Conservation (phyloP, 2,113 vertebrate genomes). For the Percopsis transmontana region DNA sequence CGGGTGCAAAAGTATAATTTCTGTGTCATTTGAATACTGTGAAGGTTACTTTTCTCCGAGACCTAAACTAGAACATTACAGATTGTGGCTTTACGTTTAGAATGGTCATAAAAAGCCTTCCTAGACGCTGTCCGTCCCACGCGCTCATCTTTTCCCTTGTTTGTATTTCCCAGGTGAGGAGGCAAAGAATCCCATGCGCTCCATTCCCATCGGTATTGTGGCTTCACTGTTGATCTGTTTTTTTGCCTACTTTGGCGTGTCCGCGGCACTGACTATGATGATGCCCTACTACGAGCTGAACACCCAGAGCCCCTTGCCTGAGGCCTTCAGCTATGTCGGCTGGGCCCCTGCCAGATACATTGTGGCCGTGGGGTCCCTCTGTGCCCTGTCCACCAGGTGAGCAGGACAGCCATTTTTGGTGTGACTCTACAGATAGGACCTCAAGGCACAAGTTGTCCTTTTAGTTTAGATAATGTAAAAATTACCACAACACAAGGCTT, state of each 20-base stretch:
- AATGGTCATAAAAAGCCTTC: too few relatives aligned
- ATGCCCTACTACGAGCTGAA: conserved; percentile 92
- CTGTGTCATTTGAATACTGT: too few relatives aligned
- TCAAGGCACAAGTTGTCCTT: too few relatives aligned
- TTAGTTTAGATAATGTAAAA: too few relatives aligned
- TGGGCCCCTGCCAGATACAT: conserved; percentile 90
- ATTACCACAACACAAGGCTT: too few relatives aligned
- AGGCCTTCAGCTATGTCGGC: conserved; percentile 85
- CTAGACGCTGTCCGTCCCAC: too few relatives aligned
- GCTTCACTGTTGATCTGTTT: conserved; percentile 93
- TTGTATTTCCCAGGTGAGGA: conserved; percentile 84
- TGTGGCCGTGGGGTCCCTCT: conserved; percentile 90
- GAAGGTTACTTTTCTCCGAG: neutral
- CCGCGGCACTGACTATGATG: conserved; percentile 92
- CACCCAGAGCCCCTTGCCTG: conserved; percentile 87
- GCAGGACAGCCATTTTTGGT: conserved; percentile 1
- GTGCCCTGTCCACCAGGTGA: conserved; percentile 95
- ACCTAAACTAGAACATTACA: neutral
- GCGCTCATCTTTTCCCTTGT: neutral
- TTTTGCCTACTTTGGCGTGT: conserved; percentile 92
- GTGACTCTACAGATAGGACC: too few relatives aligned
- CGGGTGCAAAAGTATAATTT: too few relatives aligned
- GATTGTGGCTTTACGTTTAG: too few relatives aligned
- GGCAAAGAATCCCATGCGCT: conserved; percentile 90
- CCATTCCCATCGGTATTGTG: conserved; percentile 92